Percentiles rank a stretch among this genome's conserved stretches.
These are phyloP conservation scores for Ennomos fuscantarius DNA, from an alignment of 2,888 invertebrate species.

Conservation along the genomic window DNA sequence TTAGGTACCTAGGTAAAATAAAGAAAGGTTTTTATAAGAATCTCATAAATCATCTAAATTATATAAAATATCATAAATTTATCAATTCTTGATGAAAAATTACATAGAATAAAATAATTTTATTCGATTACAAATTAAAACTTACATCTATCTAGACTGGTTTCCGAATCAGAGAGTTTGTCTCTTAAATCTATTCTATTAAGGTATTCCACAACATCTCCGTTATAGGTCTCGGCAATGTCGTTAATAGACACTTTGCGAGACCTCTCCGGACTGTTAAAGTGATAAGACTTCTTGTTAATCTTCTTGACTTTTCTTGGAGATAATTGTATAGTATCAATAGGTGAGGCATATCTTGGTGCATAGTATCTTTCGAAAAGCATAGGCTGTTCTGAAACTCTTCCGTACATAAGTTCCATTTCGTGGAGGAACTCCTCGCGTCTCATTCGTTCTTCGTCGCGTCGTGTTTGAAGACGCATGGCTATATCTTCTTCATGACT, in stretches of 20 bases:
- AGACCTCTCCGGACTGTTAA: conserved; percentile 62
- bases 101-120: conserved; percentile 12
- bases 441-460: conserved; percentile 88
- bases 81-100: no score
- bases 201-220: conserved; percentile 66
- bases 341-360: conserved; percentile 70
- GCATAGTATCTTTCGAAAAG: conserved; percentile 89
- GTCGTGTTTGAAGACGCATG: conserved; percentile 87
- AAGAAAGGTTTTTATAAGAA: no score
- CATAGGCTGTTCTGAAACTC: conserved; percentile 89
- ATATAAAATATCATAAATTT: no score
- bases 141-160: conserved; percentile 56
- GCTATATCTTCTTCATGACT: conserved; percentile 88
- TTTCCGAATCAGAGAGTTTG: conserved; percentile 66
- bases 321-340: conserved; percentile 66
- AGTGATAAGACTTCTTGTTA: conserved; percentile 56
- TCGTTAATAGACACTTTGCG: conserved; percentile 72
- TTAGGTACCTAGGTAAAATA: no score
- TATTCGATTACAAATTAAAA: conserved; percentile 31
- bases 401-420: conserved; percentile 89
- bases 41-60: no score
- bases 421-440: conserved; percentile 88
- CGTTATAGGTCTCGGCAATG: conserved; percentile 63
- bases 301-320: conserved; percentile 71
- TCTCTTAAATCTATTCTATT: conserved; percentile 69